These are phyloP conservation scores for Lamellibrachia satsuma DNA, from an alignment of 2,888 invertebrate species.

Conservation along the genomic window DNA sequence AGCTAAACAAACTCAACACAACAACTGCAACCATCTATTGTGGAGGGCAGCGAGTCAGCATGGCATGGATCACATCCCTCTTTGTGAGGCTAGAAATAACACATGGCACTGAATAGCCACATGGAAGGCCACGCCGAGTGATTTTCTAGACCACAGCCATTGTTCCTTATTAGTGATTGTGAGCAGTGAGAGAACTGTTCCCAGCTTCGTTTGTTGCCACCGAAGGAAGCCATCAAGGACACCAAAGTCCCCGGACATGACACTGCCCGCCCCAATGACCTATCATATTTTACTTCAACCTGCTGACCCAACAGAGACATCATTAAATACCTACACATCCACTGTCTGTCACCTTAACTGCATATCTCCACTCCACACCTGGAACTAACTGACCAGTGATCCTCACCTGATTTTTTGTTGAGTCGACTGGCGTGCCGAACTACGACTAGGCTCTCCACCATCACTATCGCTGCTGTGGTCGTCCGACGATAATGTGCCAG, in stretches of 20 bases:
- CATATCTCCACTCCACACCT: background rate
- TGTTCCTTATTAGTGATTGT: no score
- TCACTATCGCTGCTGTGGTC: slow-evolving; percentile 55
- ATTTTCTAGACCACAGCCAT: no score
- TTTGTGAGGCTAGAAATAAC: no score
- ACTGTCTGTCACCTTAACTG: background rate
- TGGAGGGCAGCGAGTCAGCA: no score
- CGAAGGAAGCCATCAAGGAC: background rate
- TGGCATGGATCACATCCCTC: no score
- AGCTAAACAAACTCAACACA: background rate
- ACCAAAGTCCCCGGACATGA: background rate
- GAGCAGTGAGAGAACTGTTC: background rate
- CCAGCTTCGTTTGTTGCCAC: background rate
- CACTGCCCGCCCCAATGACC: background rate
- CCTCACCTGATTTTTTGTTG: slow-evolving; percentile 44
- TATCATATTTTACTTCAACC: background rate
- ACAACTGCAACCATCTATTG: background rate
- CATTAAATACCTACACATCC: background rate
- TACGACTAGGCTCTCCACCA: slow-evolving; percentile 49
- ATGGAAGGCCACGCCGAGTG: no score
- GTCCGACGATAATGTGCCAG: slow-evolving; percentile 44
- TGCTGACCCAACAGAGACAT: background rate
- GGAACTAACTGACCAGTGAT: background rate
- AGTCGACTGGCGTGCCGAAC: slow-evolving; percentile 35
- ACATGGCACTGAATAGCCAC: no score